Conservation (phyloP, 2,888 invertebrate species). For the Apomyelois bistriatella region DNA sequence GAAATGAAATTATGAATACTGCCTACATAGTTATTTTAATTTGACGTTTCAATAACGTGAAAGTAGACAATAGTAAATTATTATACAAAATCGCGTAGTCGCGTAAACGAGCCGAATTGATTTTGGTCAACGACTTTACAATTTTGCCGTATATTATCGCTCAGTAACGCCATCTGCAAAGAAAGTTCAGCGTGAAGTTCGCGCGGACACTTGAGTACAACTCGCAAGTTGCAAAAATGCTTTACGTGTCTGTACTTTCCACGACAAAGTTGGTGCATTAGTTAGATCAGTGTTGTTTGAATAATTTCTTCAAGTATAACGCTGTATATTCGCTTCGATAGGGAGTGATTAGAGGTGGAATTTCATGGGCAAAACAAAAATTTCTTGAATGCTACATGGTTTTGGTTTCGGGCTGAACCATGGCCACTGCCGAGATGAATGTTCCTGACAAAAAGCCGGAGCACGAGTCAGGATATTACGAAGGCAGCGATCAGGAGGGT, state of each 20-base stretch:
- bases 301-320: not conserved
- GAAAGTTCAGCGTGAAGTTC: conserved; percentile 52
- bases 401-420: conserved; percentile 64
- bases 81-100: conserved; percentile 41
- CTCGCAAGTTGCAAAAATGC: conserved; percentile 49
- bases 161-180: conserved; percentile 61
- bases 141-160: conserved; percentile 34
- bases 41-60: conserved; percentile 64
- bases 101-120: conserved; percentile 27
- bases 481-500: conserved; percentile 84
- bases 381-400: conserved; percentile 54
- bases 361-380: conserved; percentile 32
- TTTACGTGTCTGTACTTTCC: conserved; percentile 74
- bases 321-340: not conserved
- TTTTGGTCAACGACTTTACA: conserved; percentile 40
- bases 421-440: conserved; percentile 80
- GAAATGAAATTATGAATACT: conserved; percentile 22
- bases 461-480: conserved; percentile 92
- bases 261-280: conserved; percentile 47
- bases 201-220: conserved; percentile 45
- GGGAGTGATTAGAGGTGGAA: conserved; percentile 18
- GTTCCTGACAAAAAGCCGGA: conserved; percentile 83
- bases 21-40: conserved; percentile 9
- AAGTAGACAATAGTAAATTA: conserved; percentile 51
- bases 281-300: conserved; percentile 37